phyloP scores from a whole-genome alignment of 2,888 invertebrate genomes.

The Fragum sueziense region DNA sequence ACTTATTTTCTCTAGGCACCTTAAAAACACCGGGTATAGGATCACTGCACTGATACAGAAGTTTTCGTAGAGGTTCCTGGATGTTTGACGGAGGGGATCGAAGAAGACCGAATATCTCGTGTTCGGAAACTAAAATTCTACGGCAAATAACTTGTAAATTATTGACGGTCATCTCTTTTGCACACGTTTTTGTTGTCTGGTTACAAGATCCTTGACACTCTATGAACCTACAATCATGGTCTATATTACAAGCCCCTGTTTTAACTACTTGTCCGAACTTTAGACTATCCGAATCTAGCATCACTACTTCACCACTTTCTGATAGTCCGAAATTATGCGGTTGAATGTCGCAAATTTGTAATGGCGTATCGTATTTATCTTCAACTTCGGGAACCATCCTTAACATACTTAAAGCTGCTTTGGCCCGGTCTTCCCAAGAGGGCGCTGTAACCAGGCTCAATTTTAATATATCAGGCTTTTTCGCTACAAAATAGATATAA shows the following conservation, averaged over 20 bases:
- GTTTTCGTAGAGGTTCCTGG: background rate
- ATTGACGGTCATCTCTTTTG: background rate
- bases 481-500: slow-evolving; percentile 9
- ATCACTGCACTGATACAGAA: background rate
- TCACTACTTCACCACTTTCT: slow-evolving; percentile 80
- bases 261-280: slow-evolving; percentile 61
- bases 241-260: background rate
- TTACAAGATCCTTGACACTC: background rate
- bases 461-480: slow-evolving; percentile 54
- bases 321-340: slow-evolving; percentile 87
- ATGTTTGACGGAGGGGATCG: background rate
- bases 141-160: slow-evolving; percentile 2
- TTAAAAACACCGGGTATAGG: background rate
- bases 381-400: slow-evolving; percentile 85
- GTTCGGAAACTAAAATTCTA: background rate
- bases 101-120: slow-evolving; percentile 13
- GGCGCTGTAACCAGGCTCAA: slow-evolving; percentile 64
- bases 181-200: background rate
- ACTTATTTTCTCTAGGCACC: slow-evolving; percentile 6
- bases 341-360: slow-evolving; percentile 88
- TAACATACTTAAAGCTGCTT: slow-evolving; percentile 84
- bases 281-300: slow-evolving; percentile 87
- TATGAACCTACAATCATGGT: background rate
- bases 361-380: slow-evolving; percentile 85
- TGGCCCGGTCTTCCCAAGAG: slow-evolving; percentile 68